These are phyloP conservation scores for Arbacia lixula DNA, from an alignment of 53 echinoderm and acorn worm species.

Conservation along the genomic window DNA sequence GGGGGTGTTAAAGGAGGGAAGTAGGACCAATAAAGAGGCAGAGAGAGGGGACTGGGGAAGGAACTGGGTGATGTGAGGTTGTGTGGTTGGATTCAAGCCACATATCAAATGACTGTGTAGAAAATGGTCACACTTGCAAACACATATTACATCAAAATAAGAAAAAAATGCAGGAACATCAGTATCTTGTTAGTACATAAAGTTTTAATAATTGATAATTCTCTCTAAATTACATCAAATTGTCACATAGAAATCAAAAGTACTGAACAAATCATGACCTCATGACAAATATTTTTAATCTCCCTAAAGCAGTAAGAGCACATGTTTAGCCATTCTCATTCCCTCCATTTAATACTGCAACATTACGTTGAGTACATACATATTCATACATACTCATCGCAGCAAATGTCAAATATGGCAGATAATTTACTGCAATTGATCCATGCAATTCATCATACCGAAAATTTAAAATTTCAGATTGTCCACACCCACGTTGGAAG, in stretches of 20 bases:
- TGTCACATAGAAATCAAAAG: constrained; percentile 31
- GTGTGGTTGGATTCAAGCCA: neutral
- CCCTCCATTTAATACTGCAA: too few species aligned
- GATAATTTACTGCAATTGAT: too few species aligned
- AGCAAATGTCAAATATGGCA: too few species aligned
- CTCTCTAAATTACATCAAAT: constrained; percentile 34
- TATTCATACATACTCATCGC: too few species aligned
- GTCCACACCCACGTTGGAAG: too few species aligned
- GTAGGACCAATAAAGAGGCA: too few species aligned
- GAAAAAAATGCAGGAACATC: neutral
- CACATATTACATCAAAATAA: neutral
- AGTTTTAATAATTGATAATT: constrained; percentile 10
- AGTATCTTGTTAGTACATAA: constrained; percentile 12
- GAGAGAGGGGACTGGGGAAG: neutral
- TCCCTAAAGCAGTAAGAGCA: too few species aligned
- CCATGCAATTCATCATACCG: too few species aligned
- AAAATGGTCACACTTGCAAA: neutral
- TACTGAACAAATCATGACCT: constrained; percentile 25
- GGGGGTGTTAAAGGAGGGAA: neutral
- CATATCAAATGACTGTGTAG: neutral
- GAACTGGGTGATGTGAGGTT: too few species aligned
- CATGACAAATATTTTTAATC: constrained; percentile 1
- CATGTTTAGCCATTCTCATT: too few species aligned
- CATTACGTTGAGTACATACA: too few species aligned
- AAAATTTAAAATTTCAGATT: too few species aligned